Base-by-base conservation (phyloP, 2,888 invertebrate species). In the Lagria hirta region DNA sequence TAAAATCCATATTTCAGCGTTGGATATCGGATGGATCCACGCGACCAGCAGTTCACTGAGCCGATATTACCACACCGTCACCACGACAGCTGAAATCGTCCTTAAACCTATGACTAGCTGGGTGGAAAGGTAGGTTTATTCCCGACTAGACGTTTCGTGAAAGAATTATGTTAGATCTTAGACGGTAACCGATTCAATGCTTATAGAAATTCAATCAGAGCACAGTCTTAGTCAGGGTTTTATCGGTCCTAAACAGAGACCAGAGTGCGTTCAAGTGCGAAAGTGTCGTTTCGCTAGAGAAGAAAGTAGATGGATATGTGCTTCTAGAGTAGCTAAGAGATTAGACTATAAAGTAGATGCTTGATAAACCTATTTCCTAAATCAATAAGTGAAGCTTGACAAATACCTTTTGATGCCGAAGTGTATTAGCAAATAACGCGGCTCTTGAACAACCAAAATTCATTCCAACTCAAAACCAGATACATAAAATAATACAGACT, bases 51-150 rank as follows among this genome's bases (percentile, higher is more conserved):
- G 38, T 15, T 33, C 48, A 38, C 14, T 38, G 43, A 48, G 43
- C 37, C 35, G 43, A 14, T 11, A 12, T 16, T 32, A 37, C 32
- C 43, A 43, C 43, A 29, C 16, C 32, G 34, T 21, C 43, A 43
- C 43, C 36, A 22, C 32, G 34, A 28, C 22, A 12, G 15, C 10
- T 33, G 38, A 35, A 30, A 42, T 41, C 40, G 43, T 48, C 32
- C 35, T 45, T 38, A 43, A 43, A 48, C 49, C 42, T 49, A 47
- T 49, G 54, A 49, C 49, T 43, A 51, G 43, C 51, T 49, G 48
- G 43, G 54, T 42, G 54, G 54, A 54, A 54, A 51, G 44, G 50
- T 43, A 38, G 34, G 38, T 48, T 48, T 38, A 43, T 43, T 48
- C 43, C n/a, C 34, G 28, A 48, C 48, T 48, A 45, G 33, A 42